Evolutionary conservation across 2,888 invertebrate species (phyloP), one percentile per base, ranked within the genome.

Genomic region (Gasteruption jaculator): DNA sequence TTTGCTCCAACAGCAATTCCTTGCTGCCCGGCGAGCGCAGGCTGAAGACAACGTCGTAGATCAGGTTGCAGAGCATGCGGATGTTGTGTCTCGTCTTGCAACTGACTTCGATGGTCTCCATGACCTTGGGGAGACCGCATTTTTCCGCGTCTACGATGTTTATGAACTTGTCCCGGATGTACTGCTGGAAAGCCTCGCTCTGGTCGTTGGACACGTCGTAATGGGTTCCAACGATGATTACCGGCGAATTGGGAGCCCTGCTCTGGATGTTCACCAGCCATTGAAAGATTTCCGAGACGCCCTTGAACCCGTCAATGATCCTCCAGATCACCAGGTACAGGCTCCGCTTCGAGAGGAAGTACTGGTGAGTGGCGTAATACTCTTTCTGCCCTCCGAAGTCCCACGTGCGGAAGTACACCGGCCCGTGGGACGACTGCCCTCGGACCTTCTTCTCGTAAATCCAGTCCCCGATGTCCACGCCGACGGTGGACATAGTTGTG

Each of bases 331-430:
- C 96, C 38, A 99, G 75, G 70, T 96, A 99, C 22, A 99, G 74
- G 50, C 95, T 93, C 10, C 97, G 79, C 45, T 93, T 90, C 0
- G 96, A 95, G 31, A 99, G 74, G 71, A 99, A 99, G 71, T 99
- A 99, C 68, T 97, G 96, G 76, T 97, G 97, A 0, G 97, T 97
- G 0, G 96, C 92, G 70, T 97, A 97, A 69, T 97, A 96, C 63
- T 99, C 97, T 64, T 86, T 85, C 74, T 96, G 97, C 0, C 97
- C 97, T 4, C 96, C 96, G 72, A 99, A 99, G 72, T 99, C 99
- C 97, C 97, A 99, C 0, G 97, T 97, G 38, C 95, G 75, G 73
- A 93, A 93, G 18, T 90, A 85, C 38, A 95, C 86, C 0, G 93
- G 86, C 0, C 89, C 90, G 60, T 83, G 81, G 1, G 81, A 79